A percentile compares a stretch with the other conserved stretches of the same genome.
Conservation (phyloP, 2,888 invertebrate species). For the Cerastoderma edule region DNA sequence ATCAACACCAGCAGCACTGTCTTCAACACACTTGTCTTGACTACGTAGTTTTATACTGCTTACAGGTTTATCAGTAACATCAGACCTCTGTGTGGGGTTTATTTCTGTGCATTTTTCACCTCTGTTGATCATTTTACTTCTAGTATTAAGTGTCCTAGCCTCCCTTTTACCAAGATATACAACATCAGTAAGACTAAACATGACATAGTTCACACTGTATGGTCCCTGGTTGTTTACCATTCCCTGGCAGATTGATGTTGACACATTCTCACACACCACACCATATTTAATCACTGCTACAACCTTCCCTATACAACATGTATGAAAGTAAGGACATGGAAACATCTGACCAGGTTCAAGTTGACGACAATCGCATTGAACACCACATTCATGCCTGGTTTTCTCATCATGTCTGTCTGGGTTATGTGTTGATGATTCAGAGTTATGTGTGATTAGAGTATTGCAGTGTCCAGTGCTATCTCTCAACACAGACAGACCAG, state of each 20-base stretch:
- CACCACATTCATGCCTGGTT: slow-evolving; percentile 26
- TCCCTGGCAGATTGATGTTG: background rate
- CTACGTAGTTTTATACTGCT: too few species aligned
- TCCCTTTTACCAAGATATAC: slow-evolving; percentile 30
- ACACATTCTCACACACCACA: slow-evolving; percentile 49
- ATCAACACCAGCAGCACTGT: background rate
- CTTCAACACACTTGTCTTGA: background rate
- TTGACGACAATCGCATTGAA: slow-evolving; percentile 38
- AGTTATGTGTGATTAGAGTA: slow-evolving; percentile 36
- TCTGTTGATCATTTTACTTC: too few species aligned
- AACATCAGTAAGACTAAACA: slow-evolving; percentile 29
- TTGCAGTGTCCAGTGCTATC: slow-evolving; percentile 50
- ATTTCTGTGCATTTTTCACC: too few species aligned
- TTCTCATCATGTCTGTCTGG: background rate
- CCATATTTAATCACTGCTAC: slow-evolving; percentile 48
- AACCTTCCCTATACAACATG: slow-evolving; percentile 52
- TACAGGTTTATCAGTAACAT: slow-evolving; percentile 1
- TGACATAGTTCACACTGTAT: slow-evolving; percentile 23
- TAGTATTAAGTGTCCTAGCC: too few species aligned
- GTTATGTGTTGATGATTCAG: slow-evolving; percentile 14
- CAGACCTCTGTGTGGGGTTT: too few species aligned
- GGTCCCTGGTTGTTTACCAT: background rate
- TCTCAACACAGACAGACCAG: slow-evolving; percentile 47
- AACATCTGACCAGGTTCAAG: slow-evolving; percentile 36
- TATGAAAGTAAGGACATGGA: slow-evolving; percentile 49